Base-by-base conservation (phyloP, 2,888 invertebrate genomes). In the Stegana nigrithorax region DNA sequence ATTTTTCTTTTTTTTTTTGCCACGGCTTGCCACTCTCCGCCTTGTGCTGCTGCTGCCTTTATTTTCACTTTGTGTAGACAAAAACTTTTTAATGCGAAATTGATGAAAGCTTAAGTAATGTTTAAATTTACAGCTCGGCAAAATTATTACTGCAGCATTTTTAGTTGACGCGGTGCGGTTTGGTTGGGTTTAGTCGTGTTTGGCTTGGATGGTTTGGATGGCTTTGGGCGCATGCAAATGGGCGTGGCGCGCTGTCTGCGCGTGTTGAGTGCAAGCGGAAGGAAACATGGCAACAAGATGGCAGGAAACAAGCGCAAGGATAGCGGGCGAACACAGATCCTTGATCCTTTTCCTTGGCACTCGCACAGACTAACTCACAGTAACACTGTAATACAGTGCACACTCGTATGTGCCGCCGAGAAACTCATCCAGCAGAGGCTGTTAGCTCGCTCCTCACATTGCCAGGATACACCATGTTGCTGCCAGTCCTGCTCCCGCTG, bases 71-170 rank as follows among this genome's bases (percentile, higher is more conserved):
- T 32, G 32, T 55, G 36, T 32, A 12, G 32, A 39, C 36, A 45
- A 60, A 59, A 65, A 60, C 14, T 47, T 60, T 65, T 58, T 65
- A 67, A 63, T 58, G 60, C 64, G 39, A 63, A 62, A 62, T 65
- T 65, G 64, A 67, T 67, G 62, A 62, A 64, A 62, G 62, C 62
- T 65, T 39, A 61, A 64, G 62, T 66, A 64, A 63, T 59, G 47
- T 45, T 42, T 10, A 69, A 69, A 65, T 69, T 60, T 65, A 62
- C 58, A 62, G 58, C 65, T 65, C 59, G 32, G 36, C 59, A 62
- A 58, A 56, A 57, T 39, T 42, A 26, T 60, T 60, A 53, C 60
- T 60, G 60, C 60, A 60, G 60, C 51, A 60, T 26, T 39, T 32
- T 51, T 29, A 29, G 39, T 39, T 39, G 4, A 39, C 17, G 4